Percentiles rank a stretch among this genome's conserved stretches.
phyloP scores from a whole-genome alignment of 2,888 invertebrate species.

The Horisme vitalbata region DNA sequence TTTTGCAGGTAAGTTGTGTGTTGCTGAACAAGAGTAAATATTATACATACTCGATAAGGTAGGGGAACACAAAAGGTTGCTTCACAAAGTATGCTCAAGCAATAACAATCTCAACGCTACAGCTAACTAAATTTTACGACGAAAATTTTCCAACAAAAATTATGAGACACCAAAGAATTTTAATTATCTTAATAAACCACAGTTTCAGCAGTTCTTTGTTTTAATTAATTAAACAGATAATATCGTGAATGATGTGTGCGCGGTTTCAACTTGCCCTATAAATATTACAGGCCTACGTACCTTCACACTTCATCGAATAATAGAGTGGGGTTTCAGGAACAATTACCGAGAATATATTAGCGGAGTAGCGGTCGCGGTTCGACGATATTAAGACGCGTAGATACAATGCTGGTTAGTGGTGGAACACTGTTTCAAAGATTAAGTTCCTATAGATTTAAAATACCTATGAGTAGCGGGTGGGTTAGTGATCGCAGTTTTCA shows the following conservation, averaged over 20 bases:
- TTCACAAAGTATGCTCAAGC: slow-evolving; percentile 1
- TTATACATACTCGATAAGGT: slow-evolving; percentile 13
- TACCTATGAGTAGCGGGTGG: no score
- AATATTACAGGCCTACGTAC: slow-evolving; percentile 54
- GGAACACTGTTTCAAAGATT: no score
- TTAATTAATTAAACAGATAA: slow-evolving; percentile 62
- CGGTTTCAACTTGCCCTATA: slow-evolving; percentile 66
- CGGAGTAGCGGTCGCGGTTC: slow-evolving; percentile 48
- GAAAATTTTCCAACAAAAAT: slow-evolving; percentile 40
- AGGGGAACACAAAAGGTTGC: slow-evolving; percentile 12
- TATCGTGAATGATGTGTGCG: slow-evolving; percentile 57
- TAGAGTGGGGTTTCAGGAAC: slow-evolving; percentile 63
- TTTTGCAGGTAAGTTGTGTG: slow-evolving; percentile 34
- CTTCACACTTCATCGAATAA: slow-evolving; percentile 75
- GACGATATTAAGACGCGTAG: slow-evolving; percentile 44
- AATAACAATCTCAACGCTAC: slow-evolving; percentile 9
- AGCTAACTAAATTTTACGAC: slow-evolving; percentile 28
- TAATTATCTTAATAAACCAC: slow-evolving; percentile 42
- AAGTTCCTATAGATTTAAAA: no score
- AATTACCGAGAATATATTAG: slow-evolving; percentile 69
- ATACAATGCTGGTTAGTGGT: slow-evolving; percentile 6
- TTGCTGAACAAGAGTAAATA: not conserved
- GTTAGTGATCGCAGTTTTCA: no score
- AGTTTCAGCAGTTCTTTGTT: slow-evolving; percentile 42
- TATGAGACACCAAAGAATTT: slow-evolving; percentile 45